These are phyloP conservation scores for Cybosia mesomella DNA, from an alignment of 2,888 invertebrate species.

Conservation along the genomic window DNA sequence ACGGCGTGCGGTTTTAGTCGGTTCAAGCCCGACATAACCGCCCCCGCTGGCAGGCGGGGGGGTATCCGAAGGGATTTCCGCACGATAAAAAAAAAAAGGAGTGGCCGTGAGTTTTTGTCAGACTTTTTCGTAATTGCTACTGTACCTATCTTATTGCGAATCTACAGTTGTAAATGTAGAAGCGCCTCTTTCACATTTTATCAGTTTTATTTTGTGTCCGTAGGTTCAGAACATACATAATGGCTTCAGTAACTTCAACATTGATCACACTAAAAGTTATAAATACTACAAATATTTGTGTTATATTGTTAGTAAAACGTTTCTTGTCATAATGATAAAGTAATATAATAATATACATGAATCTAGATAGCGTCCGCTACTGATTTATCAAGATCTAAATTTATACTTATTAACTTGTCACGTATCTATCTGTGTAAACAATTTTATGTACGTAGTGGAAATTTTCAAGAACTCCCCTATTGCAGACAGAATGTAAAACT, in stretches of 20 bases:
- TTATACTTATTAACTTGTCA: conserved; percentile 73
- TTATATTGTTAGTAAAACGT: conserved; percentile 52
- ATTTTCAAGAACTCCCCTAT: conserved; percentile 48
- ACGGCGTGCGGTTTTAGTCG: too few species aligned
- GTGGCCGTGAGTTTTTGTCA: too few species aligned
- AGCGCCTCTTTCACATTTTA: too few species aligned
- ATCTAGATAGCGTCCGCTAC: conserved; percentile 69
- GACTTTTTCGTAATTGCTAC: too few species aligned
- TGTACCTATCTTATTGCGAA: too few species aligned
- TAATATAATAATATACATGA: conserved; percentile 53
- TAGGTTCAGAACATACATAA: conserved; percentile 25
- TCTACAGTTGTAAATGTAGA: too few species aligned
- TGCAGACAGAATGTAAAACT: not conserved
- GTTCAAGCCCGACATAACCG: too few species aligned
- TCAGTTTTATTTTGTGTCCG: not conserved
- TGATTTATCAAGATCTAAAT: conserved; percentile 74
- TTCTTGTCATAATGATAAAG: conserved; percentile 56
- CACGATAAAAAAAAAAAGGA: too few species aligned
- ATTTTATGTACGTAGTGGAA: conserved; percentile 56
- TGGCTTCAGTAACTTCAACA: conserved; percentile 34
- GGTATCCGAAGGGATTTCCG: too few species aligned
- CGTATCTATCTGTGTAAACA: conserved; percentile 60
- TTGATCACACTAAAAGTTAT: conserved; percentile 42
- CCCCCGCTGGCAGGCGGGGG: too few species aligned
- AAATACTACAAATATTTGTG: conserved; percentile 56